Conservation (phyloP, 2,888 invertebrate species). For the Nemotelus pantherinus region DNA sequence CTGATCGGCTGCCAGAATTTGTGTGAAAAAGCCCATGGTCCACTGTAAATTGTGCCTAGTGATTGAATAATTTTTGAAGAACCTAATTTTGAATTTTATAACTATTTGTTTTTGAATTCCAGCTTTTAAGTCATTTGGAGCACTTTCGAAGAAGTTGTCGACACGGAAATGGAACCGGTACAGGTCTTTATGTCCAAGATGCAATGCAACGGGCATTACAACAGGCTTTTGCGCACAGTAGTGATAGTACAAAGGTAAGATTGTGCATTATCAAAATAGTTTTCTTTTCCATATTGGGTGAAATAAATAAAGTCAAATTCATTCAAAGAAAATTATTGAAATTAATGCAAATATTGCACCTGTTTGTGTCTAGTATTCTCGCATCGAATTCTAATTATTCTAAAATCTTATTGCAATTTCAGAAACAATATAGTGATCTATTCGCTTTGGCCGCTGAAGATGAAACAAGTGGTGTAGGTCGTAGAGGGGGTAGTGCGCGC, state of each 20-base stretch:
- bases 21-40: too few species aligned
- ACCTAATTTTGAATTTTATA: too few species aligned
- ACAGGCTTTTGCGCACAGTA: constrained; percentile 86
- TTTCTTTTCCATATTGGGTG: neutral
- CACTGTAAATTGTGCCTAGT: too few species aligned
- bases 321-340: too few species aligned
- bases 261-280: neutral
- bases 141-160: constrained; percentile 81
- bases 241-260: constrained; percentile 81
- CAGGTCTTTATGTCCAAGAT: constrained; percentile 86
- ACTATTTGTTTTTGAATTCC: constrained; percentile 50
- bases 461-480: constrained; percentile 73
- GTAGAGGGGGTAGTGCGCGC: constrained; percentile 71
- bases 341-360: too few species aligned
- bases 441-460: constrained; percentile 91
- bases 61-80: too few species aligned
- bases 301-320: too few species aligned
- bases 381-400: too few species aligned
- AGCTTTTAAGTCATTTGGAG: constrained; percentile 92
- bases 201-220: constrained; percentile 91
- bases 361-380: too few species aligned
- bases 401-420: constrained; percentile 55
- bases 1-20: too few species aligned
- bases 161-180: constrained; percentile 68
- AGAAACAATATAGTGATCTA: constrained; percentile 89